phyloP scores from a whole-genome alignment of 2,888 invertebrate genomes.

The Nomada fabriciana region DNA sequence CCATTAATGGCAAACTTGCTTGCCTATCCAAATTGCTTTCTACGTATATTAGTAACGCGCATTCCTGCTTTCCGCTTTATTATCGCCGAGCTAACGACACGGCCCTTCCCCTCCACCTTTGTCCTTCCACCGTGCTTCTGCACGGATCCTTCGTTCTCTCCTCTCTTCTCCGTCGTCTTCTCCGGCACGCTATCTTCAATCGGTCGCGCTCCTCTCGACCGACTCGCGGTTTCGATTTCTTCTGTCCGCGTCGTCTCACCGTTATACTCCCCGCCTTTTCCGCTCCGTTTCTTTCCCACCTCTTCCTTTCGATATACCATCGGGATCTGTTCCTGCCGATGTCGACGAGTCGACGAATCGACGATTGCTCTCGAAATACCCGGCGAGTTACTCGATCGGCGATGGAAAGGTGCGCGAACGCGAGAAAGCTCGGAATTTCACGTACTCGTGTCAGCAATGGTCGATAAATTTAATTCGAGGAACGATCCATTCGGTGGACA shows the following conservation, averaged over 20 bases:
- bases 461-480: not conserved
- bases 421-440: not conserved
- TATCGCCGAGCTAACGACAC: constrained; percentile 69
- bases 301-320: not conserved
- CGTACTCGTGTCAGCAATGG: not conserved
- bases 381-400: not conserved
- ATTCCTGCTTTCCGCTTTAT: constrained; percentile 70
- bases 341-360: not conserved
- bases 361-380: not conserved
- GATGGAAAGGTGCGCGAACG: not conserved
- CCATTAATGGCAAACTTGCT: constrained; percentile 65
- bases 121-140: not conserved
- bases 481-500: not conserved
- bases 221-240: constrained; percentile 5
- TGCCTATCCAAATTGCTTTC: constrained; percentile 77
- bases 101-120: constrained; percentile 27
- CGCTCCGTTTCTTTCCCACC: constrained; percentile 30
- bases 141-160: not conserved
- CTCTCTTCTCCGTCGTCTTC: not conserved
- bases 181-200: no score
- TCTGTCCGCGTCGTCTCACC: constrained; percentile 20
- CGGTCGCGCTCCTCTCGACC: not conserved
- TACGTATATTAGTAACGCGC: constrained; percentile 77
- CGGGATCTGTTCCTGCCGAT: not conserved
- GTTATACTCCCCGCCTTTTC: constrained; percentile 7